Percentiles rank a stretch among this genome's conserved stretches.
Evolutionary conservation across 35 echinoderm and acorn worm genomes (phyloP).

Genomic region (Lytechinus pictus): DNA sequence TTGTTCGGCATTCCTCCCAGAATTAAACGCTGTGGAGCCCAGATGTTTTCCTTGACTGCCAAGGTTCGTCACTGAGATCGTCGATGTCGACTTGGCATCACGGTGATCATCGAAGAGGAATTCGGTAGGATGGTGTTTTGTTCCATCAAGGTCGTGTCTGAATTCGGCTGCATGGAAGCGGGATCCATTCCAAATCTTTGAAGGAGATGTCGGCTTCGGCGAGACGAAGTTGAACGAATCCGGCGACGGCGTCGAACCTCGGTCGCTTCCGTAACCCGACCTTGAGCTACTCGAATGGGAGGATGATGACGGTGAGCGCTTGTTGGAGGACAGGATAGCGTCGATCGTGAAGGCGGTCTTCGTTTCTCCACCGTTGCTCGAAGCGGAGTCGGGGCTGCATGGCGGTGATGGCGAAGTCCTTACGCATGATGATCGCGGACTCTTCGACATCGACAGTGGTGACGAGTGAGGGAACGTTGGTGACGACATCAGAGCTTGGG

Average conservation of each 20-base stretch:
- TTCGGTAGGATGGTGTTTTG: neutral
- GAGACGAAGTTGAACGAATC: conserved; percentile 18
- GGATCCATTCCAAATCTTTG: neutral
- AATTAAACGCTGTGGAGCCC: neutral
- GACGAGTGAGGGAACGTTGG: neutral
- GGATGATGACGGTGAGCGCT: neutral
- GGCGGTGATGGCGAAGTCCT: conserved; percentile 5
- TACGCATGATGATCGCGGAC: neutral
- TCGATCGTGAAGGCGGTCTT: conserved; percentile 45
- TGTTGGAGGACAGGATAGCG: conserved; percentile 39
- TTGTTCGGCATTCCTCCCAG: neutral
- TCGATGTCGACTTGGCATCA: neutral
- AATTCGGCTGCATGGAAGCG: neutral
- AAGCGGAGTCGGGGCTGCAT: conserved; percentile 25
- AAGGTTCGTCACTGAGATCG: neutral
- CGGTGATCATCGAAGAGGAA: neutral
- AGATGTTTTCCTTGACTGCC: neutral
- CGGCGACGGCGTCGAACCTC: conserved; percentile 29
- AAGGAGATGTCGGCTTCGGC: neutral
- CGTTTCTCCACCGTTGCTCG: neutral
- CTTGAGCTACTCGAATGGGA: neutral
- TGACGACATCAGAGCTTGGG: neutral
- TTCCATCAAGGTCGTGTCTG: neutral
- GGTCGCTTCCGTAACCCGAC: neutral
- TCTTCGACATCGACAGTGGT: neutral